Conservation (phyloP, 2,888 invertebrate genomes). For the Plagiodera versicolora region DNA sequence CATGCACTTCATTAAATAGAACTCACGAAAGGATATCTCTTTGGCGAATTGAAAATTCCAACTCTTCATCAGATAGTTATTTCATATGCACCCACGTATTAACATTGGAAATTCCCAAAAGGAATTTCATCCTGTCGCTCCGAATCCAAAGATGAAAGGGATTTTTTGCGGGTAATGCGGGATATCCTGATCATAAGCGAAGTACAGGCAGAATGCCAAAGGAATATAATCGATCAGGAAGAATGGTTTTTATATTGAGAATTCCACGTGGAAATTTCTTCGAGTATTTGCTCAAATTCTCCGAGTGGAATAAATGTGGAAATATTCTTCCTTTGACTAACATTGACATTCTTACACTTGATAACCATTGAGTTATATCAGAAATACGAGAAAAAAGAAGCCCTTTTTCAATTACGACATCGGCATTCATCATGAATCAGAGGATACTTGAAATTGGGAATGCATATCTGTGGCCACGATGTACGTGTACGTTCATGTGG, state of each 20-base stretch:
- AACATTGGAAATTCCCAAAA: slow-evolving; percentile 36
- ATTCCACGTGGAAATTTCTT: background rate
- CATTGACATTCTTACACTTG: too few species aligned
- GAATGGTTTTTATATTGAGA: background rate
- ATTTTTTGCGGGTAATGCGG: background rate
- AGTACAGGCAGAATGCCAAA: background rate
- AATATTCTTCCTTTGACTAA: too few species aligned
- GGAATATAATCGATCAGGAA: background rate
- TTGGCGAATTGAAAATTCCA: slow-evolving; percentile 39
- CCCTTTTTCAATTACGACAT: too few species aligned
- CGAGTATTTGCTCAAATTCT: background rate
- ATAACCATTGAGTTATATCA: too few species aligned
- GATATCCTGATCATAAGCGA: background rate
- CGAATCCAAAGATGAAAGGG: background rate
- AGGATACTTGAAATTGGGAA: too few species aligned
- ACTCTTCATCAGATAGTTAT: slow-evolving; percentile 38
- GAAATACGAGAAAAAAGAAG: too few species aligned
- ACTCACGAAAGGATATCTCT: slow-evolving; percentile 29
- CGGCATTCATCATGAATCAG: too few species aligned
- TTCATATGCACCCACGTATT: slow-evolving; percentile 42
- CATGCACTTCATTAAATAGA: slow-evolving; percentile 26
- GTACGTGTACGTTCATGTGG: too few species aligned
- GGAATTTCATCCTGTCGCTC: slow-evolving; percentile 29
- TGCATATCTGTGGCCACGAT: too few species aligned
- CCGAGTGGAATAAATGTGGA: too few species aligned